Base-by-base conservation (phyloP, 1,140 invertebrate species). In the Dreissena polymorpha region DNA sequence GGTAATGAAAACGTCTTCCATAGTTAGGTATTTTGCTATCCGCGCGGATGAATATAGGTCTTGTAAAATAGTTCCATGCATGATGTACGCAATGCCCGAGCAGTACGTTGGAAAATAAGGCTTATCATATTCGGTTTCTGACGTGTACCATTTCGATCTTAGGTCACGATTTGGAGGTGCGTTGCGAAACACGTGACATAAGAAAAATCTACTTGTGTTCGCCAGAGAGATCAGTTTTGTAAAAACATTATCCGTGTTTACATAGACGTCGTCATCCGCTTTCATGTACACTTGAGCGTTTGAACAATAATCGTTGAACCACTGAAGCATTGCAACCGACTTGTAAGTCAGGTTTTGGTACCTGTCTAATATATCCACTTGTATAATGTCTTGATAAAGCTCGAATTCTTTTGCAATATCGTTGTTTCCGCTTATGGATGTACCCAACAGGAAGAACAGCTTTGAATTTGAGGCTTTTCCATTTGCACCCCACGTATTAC, bases 271-370 rank as follows among this genome's bases (percentile, higher is more conserved):
- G 68, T 94, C 94, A 83, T 94, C 94, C 13, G 92, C 89, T 86
- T 94, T 94, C 55, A 94, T 75, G 29, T 94, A 83, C 85, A 88
- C 93, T 82, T 69, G 85, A 0, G 95, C 96, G 85, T 94, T 93
- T 83, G 88, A 87, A 90, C 93, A 95, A 92, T 95, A 94, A 89
- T 95, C 95, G 8, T 94, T 94, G 63, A 95, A 94, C 95, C 96
- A 98, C 91, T 96, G 96, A 18, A 97, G 94, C 10, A 95, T 95
- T 95, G 96, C 96, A 3, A 96, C 95, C 91, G 97, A 96, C 92
- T 98, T 98, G 87, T 97, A 96, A 6, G 96, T 97, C 92, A 98
- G 94, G 92, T 97, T 97, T 84, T 95, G 94, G 89, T 97, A 97
- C 49, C 94, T 94, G 93, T 97, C 97, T 14, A 94, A 80, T 91